A percentile compares a stretch with the other conserved stretches of the same genome.
Evolutionary conservation across 2,888 invertebrate species (phyloP).

Genomic region (Melinaea marsaeus): DNA sequence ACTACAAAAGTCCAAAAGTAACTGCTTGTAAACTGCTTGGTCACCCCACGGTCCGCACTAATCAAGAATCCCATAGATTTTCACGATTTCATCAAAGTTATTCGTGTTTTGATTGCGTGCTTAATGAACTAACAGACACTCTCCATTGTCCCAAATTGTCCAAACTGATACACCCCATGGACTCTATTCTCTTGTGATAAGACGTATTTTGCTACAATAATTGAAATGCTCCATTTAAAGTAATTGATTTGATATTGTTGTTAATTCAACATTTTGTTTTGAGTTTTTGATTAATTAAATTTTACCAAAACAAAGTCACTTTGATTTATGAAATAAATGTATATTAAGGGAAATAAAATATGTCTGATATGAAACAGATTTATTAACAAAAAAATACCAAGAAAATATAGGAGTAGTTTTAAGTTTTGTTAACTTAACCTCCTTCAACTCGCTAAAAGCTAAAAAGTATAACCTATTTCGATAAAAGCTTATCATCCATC

Average conservation of each 20-base stretch:
- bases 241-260: constrained; percentile 19
- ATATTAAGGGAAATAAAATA: neutral
- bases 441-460: neutral
- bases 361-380: neutral
- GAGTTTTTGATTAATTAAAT: constrained; percentile 10
- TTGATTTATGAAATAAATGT: constrained; percentile 1
- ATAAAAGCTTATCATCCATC: constrained; percentile 23
- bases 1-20: neutral
- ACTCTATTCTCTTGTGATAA: constrained; percentile 6
- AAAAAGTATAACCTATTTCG: constrained; percentile 6
- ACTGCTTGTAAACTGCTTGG: constrained; percentile 25
- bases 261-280: constrained; percentile 5
- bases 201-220: constrained; percentile 3
- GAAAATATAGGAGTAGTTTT: neutral
- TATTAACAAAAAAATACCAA: no score
- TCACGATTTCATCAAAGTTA: constrained; percentile 67
- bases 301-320: neutral
- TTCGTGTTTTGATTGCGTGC: constrained; percentile 68
- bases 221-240: neutral
- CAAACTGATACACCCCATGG: constrained; percentile 20
- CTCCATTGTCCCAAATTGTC: constrained; percentile 32
- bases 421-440: no score
- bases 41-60: constrained; percentile 41
- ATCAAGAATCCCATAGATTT: constrained; percentile 65
- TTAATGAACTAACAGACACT: constrained; percentile 54